A percentile compares a stretch with the other conserved stretches of the same genome.
Evolutionary conservation across 2,113 vertebrate species (phyloP).

Genomic region (Choloepus hoffmanni): DNA sequence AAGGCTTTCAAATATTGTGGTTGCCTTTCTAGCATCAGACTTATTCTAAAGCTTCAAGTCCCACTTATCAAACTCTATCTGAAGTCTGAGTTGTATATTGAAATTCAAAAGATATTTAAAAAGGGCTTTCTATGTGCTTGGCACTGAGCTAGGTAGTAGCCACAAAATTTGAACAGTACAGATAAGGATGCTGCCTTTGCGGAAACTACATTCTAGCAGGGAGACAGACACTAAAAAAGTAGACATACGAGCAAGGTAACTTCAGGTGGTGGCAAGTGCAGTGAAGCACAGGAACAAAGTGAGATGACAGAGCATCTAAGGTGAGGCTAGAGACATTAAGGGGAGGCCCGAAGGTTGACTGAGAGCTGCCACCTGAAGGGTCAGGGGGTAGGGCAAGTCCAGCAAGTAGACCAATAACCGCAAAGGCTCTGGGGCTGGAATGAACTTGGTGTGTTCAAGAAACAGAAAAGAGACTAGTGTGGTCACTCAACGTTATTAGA

Average conservation of each 20-base stretch:
- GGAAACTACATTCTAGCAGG: not conserved
- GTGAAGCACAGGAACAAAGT: not conserved
- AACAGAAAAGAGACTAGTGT: not conserved
- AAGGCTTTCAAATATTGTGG: not conserved
- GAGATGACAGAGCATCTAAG: not conserved
- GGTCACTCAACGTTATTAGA: not conserved
- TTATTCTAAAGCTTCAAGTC: not conserved
- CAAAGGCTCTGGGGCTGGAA: not conserved
- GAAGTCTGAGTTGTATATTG: not conserved
- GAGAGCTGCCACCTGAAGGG: fast-evolving
- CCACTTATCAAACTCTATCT: not conserved
- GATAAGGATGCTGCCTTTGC: not conserved
- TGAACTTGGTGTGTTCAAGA: not conserved
- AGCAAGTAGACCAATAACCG: not conserved
- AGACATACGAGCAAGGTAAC: not conserved
- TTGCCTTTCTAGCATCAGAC: not conserved
- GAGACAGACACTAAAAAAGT: not conserved
- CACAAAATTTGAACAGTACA: not conserved
- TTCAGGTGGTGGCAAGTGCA: not conserved
- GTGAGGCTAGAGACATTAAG: no score
- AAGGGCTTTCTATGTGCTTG: not conserved
- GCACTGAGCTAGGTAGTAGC: not conserved
- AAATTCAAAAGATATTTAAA: not conserved
- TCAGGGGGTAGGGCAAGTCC: not conserved
- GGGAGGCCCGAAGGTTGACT: not conserved